Evolutionary conservation across 2,797 vertebrate species (phyloP).

Genomic region (Premnoplex brunnescens): DNA sequence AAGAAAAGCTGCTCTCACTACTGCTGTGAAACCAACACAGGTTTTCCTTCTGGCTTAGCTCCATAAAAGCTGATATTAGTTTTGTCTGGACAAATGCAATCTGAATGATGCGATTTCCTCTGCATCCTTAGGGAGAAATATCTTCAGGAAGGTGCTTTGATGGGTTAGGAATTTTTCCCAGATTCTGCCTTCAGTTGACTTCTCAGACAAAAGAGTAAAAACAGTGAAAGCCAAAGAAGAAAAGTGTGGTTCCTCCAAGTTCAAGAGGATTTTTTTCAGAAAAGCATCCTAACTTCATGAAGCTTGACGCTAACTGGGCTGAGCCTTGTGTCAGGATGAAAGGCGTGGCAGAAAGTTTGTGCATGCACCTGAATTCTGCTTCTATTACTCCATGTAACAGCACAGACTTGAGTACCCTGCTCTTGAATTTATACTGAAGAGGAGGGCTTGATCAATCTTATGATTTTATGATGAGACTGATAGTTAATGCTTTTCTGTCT

Average conservation of each 20-base stretch:
- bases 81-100: neutral
- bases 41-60: neutral
- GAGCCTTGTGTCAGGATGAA: neutral
- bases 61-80: neutral
- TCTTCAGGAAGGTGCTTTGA: constrained; percentile 12
- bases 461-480: neutral
- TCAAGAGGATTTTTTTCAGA: neutral
- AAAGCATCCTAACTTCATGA: neutral
- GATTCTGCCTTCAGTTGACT: neutral
- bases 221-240: neutral
- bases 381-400: fast-evolving
- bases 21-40: neutral
- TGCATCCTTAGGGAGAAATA: neutral
- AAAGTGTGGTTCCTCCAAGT: neutral
- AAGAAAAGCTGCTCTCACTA: neutral
- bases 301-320: neutral
- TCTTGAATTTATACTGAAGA: neutral
- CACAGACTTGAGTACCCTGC: neutral
- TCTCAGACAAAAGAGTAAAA: neutral
- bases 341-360: neutral
- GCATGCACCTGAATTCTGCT: neutral
- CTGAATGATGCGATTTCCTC: neutral
- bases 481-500: neutral
- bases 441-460: neutral
- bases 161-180: constrained; percentile 23